phyloP scores from a whole-genome alignment of 2,113 vertebrate species.

The Clarias magur region DNA sequence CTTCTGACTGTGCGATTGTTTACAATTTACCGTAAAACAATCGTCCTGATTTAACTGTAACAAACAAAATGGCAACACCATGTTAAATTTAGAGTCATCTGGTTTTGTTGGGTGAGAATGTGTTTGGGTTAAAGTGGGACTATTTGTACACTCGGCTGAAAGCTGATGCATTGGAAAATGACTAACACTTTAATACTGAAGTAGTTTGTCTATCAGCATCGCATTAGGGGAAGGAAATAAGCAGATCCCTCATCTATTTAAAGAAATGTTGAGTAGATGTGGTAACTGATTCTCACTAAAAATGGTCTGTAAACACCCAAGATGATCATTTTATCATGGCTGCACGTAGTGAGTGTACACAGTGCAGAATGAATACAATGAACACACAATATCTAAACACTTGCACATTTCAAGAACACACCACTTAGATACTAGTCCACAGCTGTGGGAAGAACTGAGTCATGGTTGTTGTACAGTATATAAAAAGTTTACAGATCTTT shows the following conservation, averaged over 20 bases:
- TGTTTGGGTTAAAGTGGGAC: constrained; percentile 36
- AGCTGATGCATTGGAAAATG: neutral
- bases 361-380: neutral
- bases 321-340: neutral
- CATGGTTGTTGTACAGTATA: neutral
- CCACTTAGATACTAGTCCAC: neutral
- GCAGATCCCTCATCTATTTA: constrained; percentile 33
- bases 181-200: neutral
- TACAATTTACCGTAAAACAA: constrained; percentile 22
- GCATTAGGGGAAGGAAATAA: constrained; percentile 16
- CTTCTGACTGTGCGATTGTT: constrained; percentile 4
- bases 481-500: neutral
- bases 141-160: constrained; percentile 20
- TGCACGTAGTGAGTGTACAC: constrained; percentile 13
- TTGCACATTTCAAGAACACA: constrained; percentile 24
- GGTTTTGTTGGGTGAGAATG: constrained; percentile 27
- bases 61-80: neutral
- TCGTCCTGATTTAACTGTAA: constrained; percentile 5
- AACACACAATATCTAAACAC: constrained; percentile 30
- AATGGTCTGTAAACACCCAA: constrained; percentile 13
- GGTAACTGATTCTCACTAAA: constrained; percentile 34
- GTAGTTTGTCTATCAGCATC: neutral
- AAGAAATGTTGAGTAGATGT: constrained; percentile 7
- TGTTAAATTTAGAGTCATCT: constrained; percentile 24
- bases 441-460: neutral